These are phyloP conservation scores for Hucho hucho DNA, from an alignment of 2,113 vertebrate species.

Conservation along the genomic window DNA sequence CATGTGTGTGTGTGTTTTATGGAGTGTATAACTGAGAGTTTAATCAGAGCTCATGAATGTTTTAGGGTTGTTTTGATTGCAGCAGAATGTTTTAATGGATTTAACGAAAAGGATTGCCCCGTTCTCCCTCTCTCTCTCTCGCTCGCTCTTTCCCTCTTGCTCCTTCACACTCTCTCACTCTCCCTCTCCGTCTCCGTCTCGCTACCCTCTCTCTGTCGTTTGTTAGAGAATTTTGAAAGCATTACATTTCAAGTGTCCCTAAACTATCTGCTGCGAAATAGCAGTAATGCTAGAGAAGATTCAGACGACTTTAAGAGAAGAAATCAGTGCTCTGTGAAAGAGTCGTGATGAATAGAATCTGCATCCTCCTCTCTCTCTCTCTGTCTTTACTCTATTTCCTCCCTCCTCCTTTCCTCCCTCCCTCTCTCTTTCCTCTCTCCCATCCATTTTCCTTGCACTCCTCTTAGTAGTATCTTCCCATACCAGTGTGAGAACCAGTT, in stretches of 20 bases:
- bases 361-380: neutral
- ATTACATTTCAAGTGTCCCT: neutral
- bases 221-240: neutral
- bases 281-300: neutral
- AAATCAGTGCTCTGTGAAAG: neutral
- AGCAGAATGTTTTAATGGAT: conserved; percentile 26
- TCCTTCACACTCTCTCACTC: neutral
- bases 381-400: no score
- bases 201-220: neutral
- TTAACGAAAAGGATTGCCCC: conserved; percentile 6
- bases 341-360: neutral
- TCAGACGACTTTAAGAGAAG: neutral
- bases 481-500: neutral
- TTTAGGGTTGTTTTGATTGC: conserved; percentile 31
- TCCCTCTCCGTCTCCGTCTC: neutral
- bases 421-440: neutral
- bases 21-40: neutral
- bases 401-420: no score
- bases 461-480: neutral
- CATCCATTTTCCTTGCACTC: neutral
- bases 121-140: neutral
- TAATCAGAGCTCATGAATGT: conserved; percentile 30
- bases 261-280: neutral
- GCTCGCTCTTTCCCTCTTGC: neutral
- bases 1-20: neutral